Evolutionary conservation across 1,140 invertebrate species (phyloP), one percentile per base, ranked within the genome.

Genomic region (Agrypnia vestita): DNA sequence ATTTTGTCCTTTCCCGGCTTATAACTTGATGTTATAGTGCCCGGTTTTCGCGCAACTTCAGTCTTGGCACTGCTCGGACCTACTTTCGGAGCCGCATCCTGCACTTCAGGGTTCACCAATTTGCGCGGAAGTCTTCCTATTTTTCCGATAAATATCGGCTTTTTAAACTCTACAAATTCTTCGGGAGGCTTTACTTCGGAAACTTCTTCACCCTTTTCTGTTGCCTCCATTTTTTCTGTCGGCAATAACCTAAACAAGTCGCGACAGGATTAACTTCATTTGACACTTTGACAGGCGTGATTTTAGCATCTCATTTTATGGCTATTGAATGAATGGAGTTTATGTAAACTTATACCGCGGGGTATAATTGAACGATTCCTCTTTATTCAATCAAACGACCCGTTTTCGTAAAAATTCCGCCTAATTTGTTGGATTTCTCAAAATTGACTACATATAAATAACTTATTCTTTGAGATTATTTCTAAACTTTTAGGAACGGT

Each of bases 81-180:
- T 3, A 15, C n/a, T 4, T n/a, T 47, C 10, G 15, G 51, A 1
- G 53, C 12, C 62, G 21, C 19, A 15, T 75, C 55, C 13, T 12
- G 43, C 21, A 55, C 21, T n/a, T 73, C 71, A 15, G 51, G 47
- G 51, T 51, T 73, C 12, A 78, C 62, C 4, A 82, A 64, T 79
- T 88, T 89, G 83, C 87, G 87, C 7, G 88, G 88, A 7, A 88
- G 74, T 84, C 89, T 88, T 1, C 88, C 87, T 21, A 89, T 84
- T 4, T 86, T 84, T 9, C 88, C 88, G 43, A 89, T 59, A 0
- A 89, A 84, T 8, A 88, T 85, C 71, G 88, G 88, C 84, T 88
- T 89, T 75, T 89, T 89, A 83, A 89, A 89, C 76, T 88, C 87
- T 0, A 78, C 55, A 17, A 78, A 78, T 19, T 64, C 61, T 35